Conservation (phyloP, 2,888 invertebrate species). For the Platynereis dumerilii region DNA sequence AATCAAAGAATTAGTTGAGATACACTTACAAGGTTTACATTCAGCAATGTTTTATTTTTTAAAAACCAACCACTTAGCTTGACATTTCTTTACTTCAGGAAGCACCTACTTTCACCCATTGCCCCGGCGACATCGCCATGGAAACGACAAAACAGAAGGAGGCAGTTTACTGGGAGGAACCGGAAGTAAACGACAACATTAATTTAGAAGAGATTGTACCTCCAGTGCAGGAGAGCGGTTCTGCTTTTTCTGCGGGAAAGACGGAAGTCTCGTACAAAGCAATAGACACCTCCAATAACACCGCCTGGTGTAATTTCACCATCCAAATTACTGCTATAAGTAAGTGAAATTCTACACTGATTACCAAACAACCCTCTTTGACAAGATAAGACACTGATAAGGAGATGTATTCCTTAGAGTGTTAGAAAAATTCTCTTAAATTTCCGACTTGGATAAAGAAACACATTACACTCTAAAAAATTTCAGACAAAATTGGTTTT, state of each 20-base stretch:
- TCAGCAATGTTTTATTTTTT: no score
- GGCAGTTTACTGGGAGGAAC: conserved; percentile 43
- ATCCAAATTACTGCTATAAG: conserved; percentile 45
- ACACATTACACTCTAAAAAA: no score
- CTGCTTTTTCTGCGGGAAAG: conserved; percentile 41
- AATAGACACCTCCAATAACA: conserved; percentile 45
- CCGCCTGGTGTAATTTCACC: conserved; percentile 46
- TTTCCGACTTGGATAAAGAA: no score
- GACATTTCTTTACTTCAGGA: no score
- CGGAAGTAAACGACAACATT: conserved; percentile 49
- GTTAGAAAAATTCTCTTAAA: no score
- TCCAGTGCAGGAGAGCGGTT: conserved; percentile 41
- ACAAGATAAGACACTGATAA: no score
- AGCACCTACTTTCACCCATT: conserved; percentile 46
- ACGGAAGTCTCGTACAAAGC: conserved; percentile 48
- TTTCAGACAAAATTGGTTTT: no score
- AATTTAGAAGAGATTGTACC: conserved; percentile 33
- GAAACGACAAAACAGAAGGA: conserved; percentile 35
- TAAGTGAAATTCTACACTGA: conserved; percentile 23
- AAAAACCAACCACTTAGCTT: no score
- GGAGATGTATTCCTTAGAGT: no score
- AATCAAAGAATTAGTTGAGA: no score
- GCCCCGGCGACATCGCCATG: conserved; percentile 44
- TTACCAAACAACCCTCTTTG: conserved; percentile 5
- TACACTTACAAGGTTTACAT: no score